Percentiles rank a stretch among this genome's conserved stretches.
Conservation (phyloP, 2,113 vertebrate genomes). For the Caracal caracal region DNA sequence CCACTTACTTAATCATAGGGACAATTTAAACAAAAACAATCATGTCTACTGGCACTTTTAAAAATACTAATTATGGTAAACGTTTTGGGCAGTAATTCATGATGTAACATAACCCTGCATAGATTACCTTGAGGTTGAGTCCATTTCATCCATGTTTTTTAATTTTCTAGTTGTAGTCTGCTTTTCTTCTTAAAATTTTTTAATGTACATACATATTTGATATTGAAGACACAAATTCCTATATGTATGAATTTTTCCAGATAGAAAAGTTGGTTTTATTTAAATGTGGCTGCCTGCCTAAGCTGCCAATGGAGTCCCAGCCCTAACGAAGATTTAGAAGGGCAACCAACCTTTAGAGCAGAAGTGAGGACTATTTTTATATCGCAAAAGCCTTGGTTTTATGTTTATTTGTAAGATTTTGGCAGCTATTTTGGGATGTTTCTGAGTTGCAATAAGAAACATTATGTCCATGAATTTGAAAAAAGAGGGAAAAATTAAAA, state of each 20-base stretch:
- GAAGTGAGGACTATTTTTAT: slow-evolving; percentile 75
- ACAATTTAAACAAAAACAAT: slow-evolving; percentile 54
- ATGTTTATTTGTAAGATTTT: slow-evolving; percentile 81
- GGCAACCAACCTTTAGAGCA: slow-evolving; percentile 75
- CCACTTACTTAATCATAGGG: slow-evolving; percentile 26
- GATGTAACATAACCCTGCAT: slow-evolving; percentile 58
- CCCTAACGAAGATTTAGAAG: slow-evolving; percentile 54
- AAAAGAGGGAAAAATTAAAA: slow-evolving; percentile 80
- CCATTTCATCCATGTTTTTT: slow-evolving; percentile 72
- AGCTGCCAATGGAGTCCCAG: neutral
- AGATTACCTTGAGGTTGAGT: slow-evolving; percentile 71
- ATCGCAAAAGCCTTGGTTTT: slow-evolving; percentile 67
- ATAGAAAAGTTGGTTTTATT: slow-evolving; percentile 65
- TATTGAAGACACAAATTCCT: slow-evolving; percentile 11
- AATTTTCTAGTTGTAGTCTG: slow-evolving; percentile 59
- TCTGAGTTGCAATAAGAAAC: slow-evolving; percentile 81
- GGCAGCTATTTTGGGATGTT: slow-evolving; percentile 82
- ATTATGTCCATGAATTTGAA: slow-evolving; percentile 83
- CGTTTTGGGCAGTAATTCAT: slow-evolving; percentile 7
- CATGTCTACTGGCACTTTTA: slow-evolving; percentile 57
- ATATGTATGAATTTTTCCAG: slow-evolving; percentile 61
- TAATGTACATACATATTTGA: neutral
- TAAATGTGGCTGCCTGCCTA: slow-evolving; percentile 42
- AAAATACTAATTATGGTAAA: slow-evolving; percentile 67
- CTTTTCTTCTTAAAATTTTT: slow-evolving; percentile 65